phyloP scores from a whole-genome alignment of 2,113 vertebrate genomes.

The Caracal caracal region DNA sequence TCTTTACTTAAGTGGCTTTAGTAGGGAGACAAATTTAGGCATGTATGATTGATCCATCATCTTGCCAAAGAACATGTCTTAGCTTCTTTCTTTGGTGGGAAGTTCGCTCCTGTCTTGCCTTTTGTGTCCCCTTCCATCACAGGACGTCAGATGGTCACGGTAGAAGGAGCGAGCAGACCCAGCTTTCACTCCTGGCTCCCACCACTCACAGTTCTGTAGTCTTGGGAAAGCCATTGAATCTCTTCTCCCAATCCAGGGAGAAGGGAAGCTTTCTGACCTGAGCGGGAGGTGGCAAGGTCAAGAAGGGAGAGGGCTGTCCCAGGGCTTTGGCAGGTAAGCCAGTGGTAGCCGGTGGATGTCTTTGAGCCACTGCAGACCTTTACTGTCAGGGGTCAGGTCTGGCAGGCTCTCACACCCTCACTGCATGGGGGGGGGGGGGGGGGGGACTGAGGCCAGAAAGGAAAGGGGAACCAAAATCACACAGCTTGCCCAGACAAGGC shows the following conservation, averaged over 20 bases:
- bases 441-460: background rate
- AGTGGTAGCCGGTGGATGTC: background rate
- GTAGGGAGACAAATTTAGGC: background rate
- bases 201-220: background rate
- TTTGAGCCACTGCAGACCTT: background rate
- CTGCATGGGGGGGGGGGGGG: background rate
- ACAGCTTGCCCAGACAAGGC: background rate
- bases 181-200: background rate
- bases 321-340: background rate
- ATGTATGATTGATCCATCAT: background rate
- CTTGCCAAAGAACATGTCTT: background rate
- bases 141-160: accelerated
- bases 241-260: background rate
- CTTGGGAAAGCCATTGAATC: background rate
- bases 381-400: background rate
- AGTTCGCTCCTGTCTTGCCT: background rate
- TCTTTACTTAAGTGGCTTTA: background rate
- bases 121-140: accelerated
- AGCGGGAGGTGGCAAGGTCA: background rate
- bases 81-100: background rate
- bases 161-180: background rate
- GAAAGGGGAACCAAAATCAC: background rate
- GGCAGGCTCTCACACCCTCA: too few species aligned
- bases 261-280: background rate
- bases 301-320: too few species aligned